Evolutionary conservation across 2,113 vertebrate species (phyloP).

Genomic region (Phylloscopus trochiloides): DNA sequence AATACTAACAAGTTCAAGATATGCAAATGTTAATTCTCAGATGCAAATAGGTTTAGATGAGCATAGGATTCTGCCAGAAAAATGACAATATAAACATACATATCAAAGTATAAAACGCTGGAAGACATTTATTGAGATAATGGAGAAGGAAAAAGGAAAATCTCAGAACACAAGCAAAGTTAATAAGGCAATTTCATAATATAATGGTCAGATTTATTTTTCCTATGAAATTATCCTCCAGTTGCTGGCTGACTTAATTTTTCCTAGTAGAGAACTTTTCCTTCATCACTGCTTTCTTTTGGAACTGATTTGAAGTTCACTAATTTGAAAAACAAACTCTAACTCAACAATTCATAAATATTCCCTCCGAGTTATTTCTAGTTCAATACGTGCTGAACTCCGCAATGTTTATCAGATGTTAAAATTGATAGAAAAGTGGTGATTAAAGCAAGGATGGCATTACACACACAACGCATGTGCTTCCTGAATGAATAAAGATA

Average conservation of each 20-base stretch:
- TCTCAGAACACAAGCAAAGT: background rate
- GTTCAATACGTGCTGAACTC: background rate
- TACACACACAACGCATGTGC: background rate
- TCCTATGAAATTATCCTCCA: background rate
- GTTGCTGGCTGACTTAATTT: background rate
- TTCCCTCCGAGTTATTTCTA: background rate
- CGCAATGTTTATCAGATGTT: background rate
- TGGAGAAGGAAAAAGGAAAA: background rate
- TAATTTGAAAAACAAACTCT: conserved; percentile 26
- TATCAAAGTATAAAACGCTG: background rate
- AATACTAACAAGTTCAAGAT: background rate
- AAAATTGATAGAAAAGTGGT: background rate
- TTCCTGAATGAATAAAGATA: background rate
- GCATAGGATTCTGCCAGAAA: background rate
- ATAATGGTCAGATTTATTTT: background rate
- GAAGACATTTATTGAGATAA: background rate
- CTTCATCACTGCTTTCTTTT: background rate
- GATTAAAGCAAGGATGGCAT: background rate
- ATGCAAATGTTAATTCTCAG: background rate
- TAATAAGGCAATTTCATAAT: background rate
- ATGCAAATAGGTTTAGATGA: background rate
- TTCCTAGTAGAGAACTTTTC: background rate
- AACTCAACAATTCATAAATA: conserved; percentile 12
- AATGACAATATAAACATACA: background rate
- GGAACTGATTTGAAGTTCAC: background rate